A percentile compares a stretch with the other conserved stretches of the same genome.
Conservation (phyloP, 2,888 invertebrate species). For the Hartigia nigra region DNA sequence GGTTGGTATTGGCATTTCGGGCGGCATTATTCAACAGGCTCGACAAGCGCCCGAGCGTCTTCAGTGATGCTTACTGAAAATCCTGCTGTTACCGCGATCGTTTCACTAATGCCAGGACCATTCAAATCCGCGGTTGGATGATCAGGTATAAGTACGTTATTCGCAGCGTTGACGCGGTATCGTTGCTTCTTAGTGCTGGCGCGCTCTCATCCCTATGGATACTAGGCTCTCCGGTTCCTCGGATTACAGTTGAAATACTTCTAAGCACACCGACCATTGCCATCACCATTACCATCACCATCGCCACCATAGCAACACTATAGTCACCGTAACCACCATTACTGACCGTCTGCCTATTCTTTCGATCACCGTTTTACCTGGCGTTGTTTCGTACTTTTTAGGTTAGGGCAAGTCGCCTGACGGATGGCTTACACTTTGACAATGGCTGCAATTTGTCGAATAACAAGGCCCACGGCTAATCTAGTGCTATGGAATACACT, state of each 20-base stretch:
- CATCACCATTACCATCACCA: neutral
- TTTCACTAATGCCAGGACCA: conserved; percentile 25
- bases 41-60: neutral
- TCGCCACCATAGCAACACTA: neutral
- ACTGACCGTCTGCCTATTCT: conserved; percentile 17
- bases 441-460: conserved; percentile 35
- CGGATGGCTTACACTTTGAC: conserved; percentile 20
- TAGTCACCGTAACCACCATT: neutral
- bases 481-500: neutral
- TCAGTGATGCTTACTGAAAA: neutral
- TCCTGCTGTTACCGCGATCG: conserved; percentile 13
- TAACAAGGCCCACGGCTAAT: conserved; percentile 18
- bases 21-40: neutral
- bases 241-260: conserved; percentile 2
- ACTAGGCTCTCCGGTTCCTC: neutral
- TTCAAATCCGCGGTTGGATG: conserved; percentile 56
- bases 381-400: neutral
- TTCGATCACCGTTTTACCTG: conserved; percentile 3
- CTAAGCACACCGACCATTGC: neutral
- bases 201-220: conserved; percentile 27
- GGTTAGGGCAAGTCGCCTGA: conserved; percentile 13
- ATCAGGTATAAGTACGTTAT: conserved; percentile 65
- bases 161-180: conserved; percentile 57
- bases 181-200: conserved; percentile 59
- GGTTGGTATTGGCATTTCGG: conserved; percentile 13